Conservation (phyloP, 2,797 vertebrate genomes). For the Sebastiscus albofasciatus region DNA sequence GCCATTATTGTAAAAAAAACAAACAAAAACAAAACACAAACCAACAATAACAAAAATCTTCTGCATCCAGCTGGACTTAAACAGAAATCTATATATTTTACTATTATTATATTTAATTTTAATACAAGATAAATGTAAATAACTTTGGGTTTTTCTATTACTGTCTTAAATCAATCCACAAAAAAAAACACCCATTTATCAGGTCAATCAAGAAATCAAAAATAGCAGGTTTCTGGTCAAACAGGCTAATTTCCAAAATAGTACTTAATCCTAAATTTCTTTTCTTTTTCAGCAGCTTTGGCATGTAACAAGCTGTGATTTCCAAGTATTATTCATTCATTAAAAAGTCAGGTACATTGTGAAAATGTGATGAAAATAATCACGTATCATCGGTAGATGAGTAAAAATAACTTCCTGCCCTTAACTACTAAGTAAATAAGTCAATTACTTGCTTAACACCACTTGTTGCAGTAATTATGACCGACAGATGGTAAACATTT, state of each 20-base stretch:
- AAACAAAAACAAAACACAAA: background rate
- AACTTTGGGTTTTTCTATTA: background rate
- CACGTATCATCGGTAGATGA: background rate
- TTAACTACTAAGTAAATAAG: background rate
- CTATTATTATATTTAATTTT: no score
- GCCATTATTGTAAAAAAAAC: background rate
- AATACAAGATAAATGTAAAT: background rate
- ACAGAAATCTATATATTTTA: background rate
- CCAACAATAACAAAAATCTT: background rate
- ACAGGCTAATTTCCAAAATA: background rate
- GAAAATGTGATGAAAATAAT: background rate
- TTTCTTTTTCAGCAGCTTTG: background rate
- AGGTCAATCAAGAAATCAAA: background rate
- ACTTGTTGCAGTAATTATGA: background rate
- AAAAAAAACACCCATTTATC: background rate
- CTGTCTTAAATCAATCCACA: background rate
- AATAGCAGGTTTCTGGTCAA: background rate
- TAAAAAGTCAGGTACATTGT: background rate
- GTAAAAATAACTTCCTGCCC: background rate
- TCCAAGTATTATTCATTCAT: background rate
- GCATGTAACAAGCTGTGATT: background rate
- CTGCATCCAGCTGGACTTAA: background rate
- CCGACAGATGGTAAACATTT: background rate
- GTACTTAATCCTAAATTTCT: background rate
- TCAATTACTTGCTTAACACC: background rate